These are phyloP conservation scores for Macrosiphum euphorbiae DNA, from an alignment of 2,888 invertebrate species.

Conservation along the genomic window DNA sequence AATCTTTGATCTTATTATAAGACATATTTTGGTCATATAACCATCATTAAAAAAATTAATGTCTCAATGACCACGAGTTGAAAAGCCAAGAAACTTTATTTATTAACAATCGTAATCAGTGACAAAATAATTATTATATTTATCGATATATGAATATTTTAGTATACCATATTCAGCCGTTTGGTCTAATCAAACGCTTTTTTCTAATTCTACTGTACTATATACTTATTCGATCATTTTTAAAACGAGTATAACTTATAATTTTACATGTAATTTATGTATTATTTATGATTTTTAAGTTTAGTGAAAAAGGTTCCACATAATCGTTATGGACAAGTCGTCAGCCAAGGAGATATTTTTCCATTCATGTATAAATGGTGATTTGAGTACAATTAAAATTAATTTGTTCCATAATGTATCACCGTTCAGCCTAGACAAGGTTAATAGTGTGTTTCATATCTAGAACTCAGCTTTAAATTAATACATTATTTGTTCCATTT, in stretches of 20 bases:
- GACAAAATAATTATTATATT: neutral
- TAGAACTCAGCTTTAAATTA: neutral
- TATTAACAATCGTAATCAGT: neutral
- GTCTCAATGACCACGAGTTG: neutral
- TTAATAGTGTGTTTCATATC: neutral
- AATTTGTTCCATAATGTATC: constrained; percentile 40
- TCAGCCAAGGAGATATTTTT: constrained; percentile 33
- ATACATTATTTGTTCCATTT: neutral
- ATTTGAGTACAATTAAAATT: constrained; percentile 34
- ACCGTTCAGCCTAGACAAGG: constrained; percentile 24
- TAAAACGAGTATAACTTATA: neutral
- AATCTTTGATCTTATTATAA: neutral
- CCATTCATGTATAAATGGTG: constrained; percentile 34
- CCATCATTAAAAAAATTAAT: neutral
- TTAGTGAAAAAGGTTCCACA: neutral
- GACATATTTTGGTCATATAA: neutral
- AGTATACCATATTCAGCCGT: neutral
- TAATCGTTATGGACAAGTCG: neutral
- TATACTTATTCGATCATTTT: neutral
- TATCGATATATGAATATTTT: neutral
- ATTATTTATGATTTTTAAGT: neutral
- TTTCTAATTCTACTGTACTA: neutral
- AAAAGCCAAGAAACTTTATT: neutral
- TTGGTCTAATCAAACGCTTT: neutral
- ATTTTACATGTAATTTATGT: neutral